phyloP scores from a whole-genome alignment of 2,888 invertebrate genomes.

The Folsomia manolachei region DNA sequence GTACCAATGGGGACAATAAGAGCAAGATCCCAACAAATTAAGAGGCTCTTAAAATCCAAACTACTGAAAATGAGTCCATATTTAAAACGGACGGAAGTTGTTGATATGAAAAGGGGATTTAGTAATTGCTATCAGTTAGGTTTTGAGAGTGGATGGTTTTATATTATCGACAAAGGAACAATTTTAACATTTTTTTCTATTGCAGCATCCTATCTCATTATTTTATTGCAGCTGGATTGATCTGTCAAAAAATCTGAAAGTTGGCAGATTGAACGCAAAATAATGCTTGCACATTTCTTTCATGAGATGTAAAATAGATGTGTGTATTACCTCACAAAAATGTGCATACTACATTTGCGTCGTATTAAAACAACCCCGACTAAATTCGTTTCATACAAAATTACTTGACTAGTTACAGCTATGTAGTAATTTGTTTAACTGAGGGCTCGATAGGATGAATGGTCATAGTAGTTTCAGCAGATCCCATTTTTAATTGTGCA shows the following conservation, averaged over 20 bases:
- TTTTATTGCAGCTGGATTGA: background rate
- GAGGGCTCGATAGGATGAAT: background rate
- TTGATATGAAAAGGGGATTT: background rate
- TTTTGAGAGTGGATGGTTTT: background rate
- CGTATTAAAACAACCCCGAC: too few relatives aligned
- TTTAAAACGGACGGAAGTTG: too few relatives aligned
- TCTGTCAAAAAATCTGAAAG: too few relatives aligned
- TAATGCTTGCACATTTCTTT: too few relatives aligned
- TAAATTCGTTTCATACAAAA: too few relatives aligned
- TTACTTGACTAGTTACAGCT: too few relatives aligned
- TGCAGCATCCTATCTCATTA: background rate
- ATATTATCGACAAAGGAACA: background rate
- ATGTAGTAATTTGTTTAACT: background rate
- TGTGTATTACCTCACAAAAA: too few relatives aligned
- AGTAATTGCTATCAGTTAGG: background rate
- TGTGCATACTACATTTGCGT: too few relatives aligned
- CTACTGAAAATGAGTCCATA: background rate
- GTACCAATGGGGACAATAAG: background rate
- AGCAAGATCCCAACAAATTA: background rate
- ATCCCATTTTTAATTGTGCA: conserved; percentile 11
- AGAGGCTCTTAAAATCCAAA: background rate
- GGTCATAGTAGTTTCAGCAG: background rate
- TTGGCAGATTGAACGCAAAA: too few relatives aligned
- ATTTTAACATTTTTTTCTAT: background rate
- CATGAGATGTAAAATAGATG: too few relatives aligned